phyloP scores from a whole-genome alignment of 2,888 invertebrate genomes.

The Pristionchus arcanus region DNA sequence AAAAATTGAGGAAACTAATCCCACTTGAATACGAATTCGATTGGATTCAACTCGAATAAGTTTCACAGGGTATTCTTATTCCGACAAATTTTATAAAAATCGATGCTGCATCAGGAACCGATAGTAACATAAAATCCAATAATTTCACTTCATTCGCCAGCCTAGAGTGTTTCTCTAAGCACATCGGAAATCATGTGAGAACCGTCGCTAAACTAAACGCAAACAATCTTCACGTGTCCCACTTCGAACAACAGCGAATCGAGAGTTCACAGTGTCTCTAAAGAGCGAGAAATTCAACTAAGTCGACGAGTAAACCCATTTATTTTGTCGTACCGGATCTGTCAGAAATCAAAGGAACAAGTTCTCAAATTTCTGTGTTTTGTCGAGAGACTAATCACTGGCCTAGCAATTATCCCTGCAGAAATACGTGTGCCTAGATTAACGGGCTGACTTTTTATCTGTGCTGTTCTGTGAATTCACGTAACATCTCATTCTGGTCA shows the following conservation, averaged over 20 bases:
- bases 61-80: too few relatives aligned
- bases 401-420: too few relatives aligned
- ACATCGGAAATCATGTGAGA: conserved; percentile 2
- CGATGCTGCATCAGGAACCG: too few relatives aligned
- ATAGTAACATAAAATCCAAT: too few relatives aligned
- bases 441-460: too few relatives aligned
- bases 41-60: too few relatives aligned
- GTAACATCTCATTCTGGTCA: neutral
- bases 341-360: neutral
- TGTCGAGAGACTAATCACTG: neutral
- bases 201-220: neutral
- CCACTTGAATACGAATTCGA: too few relatives aligned
- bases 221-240: neutral
- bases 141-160: neutral
- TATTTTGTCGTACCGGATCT: neutral
- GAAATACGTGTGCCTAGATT: too few relatives aligned
- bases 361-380: neutral
- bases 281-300: neutral
- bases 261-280: neutral
- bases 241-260: neutral
- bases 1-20: too few relatives aligned
- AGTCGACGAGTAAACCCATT: neutral
- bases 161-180: neutral
- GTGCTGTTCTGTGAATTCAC: neutral
- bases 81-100: too few relatives aligned